A percentile compares a stretch with the other conserved stretches of the same genome.
These are phyloP conservation scores for Heliconius nattereri DNA, from an alignment of 1,140 invertebrate genomes.

Conservation along the genomic window DNA sequence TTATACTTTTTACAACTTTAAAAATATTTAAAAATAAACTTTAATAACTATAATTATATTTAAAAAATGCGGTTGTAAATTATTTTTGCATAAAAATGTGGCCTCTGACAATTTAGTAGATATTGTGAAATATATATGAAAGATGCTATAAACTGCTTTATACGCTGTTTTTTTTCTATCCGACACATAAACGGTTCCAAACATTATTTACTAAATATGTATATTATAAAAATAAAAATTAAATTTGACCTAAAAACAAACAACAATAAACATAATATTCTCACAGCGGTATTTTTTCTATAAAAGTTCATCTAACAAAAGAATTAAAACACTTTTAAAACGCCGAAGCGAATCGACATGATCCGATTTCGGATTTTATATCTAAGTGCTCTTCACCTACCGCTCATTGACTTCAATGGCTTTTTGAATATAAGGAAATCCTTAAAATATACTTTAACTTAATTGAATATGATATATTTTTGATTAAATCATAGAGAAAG, in stretches of 20 bases:
- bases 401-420: constrained; percentile 12
- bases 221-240: too few relatives aligned
- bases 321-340: constrained; percentile 28
- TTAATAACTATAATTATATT: too few relatives aligned
- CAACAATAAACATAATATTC: neutral
- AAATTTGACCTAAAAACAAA: constrained; percentile 1
- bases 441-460: neutral
- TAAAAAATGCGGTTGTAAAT: too few relatives aligned
- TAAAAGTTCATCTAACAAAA: neutral
- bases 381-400: constrained; percentile 12
- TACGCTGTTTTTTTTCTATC: too few relatives aligned
- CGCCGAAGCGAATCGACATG: constrained; percentile 15
- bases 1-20: too few relatives aligned
- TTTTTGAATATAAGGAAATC: neutral
- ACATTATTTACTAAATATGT: too few relatives aligned
- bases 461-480: neutral
- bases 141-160: too few relatives aligned
- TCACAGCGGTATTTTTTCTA: neutral
- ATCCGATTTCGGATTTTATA: constrained; percentile 8
- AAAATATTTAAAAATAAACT: too few relatives aligned
- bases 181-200: too few relatives aligned
- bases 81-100: too few relatives aligned
- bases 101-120: too few relatives aligned
- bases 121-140: too few relatives aligned
- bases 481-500: neutral